phyloP scores from a whole-genome alignment of 2,113 vertebrate genomes.

The Pipra filicauda region DNA sequence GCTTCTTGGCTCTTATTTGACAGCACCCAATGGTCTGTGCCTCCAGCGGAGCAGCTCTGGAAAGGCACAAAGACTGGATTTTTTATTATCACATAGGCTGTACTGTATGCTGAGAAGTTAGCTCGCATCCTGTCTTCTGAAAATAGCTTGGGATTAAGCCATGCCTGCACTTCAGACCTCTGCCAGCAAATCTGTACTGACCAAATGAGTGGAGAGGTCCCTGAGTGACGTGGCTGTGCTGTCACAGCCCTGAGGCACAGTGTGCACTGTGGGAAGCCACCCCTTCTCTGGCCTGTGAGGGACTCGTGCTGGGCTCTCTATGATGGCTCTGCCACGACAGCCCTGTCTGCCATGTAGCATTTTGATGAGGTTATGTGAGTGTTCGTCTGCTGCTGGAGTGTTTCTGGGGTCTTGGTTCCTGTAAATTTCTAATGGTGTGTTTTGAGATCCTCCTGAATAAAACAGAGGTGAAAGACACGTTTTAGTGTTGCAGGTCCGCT shows the following conservation, averaged over 20 bases:
- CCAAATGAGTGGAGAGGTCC: background rate
- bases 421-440: background rate
- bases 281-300: fast-evolving
- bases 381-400: background rate
- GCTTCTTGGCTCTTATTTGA: background rate
- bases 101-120: background rate
- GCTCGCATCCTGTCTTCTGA: fast-evolving
- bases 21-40: background rate
- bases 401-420: background rate
- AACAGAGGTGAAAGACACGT: background rate
- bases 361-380: background rate
- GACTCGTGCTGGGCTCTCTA: background rate
- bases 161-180: background rate
- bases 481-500: background rate
- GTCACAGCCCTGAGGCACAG: background rate
- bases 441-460: background rate
- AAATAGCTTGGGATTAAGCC: background rate
- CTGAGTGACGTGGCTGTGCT: fast-evolving
- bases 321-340: fast-evolving
- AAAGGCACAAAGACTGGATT: background rate
- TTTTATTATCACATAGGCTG: fast-evolving
- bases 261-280: fast-evolving
- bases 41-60: background rate
- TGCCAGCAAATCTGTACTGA: background rate
- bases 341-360: fast-evolving